Evolutionary conservation across 2,797 vertebrate genomes (phyloP), one percentile per base, ranked within the genome.

Genomic region (Hybognathus amarus): DNA sequence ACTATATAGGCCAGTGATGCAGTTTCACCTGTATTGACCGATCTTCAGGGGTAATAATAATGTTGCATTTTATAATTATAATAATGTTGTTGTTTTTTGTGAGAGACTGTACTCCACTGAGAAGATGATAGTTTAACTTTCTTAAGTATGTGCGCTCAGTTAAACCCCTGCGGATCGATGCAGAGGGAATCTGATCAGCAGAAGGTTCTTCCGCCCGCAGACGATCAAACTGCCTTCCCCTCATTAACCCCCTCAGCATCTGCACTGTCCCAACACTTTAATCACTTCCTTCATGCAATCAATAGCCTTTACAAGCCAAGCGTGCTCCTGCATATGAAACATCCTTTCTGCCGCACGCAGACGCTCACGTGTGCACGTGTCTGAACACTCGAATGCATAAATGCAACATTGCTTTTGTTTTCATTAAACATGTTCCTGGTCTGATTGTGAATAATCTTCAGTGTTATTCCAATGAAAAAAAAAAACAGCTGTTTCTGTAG

Each of bases 231-330:
- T 61, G 45, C n/a, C 40, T 81, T 81, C 56, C 56, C 56, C 56
- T 81, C 79, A 64, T 81, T 81, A 73, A 73, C 69, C 67, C 79
- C 67, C 30, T 73, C 30, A 47, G 79, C 30, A 61, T 81, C 79
- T 74, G 27, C 24, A 15, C 79, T 89, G 91, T 93, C 92, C 90
- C 87, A 84, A 80, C 86, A 89, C 91, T 90, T 93, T 92, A 87
- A 92, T 93, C 90, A 87, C 61, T 85, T 85, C 85, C 66, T 73
- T 38, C 59, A 24, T 54, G 45, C 80, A 80, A 79, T 85, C 82
- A 76, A 85, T 83, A 87, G 66, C 2, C 2, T 79, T 64, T 61
- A 40, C 75, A 74, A 68, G 64, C 38, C 59, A 54, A 50, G 75
- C 59, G n/a, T 68, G 47, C 70, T 50, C 68, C 20, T 78, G 80